These are phyloP conservation scores for Holothuria scabra DNA, from an alignment of 53 echinoderm and acorn worm species.

Conservation along the genomic window DNA sequence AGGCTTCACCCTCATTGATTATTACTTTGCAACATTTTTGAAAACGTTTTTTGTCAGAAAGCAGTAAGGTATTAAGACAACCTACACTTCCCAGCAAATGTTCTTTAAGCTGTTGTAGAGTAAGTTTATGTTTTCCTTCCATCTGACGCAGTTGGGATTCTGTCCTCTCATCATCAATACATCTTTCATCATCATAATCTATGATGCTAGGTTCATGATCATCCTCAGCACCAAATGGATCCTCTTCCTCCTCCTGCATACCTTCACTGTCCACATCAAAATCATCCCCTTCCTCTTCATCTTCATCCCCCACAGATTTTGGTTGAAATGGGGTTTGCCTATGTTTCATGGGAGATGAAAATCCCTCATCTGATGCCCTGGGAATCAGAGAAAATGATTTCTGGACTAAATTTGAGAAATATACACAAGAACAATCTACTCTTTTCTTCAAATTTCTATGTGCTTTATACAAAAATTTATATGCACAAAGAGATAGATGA, in stretches of 20 bases:
- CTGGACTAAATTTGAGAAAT: too few relatives aligned
- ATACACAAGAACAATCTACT: too few relatives aligned
- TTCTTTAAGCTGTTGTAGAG: conserved; percentile 95
- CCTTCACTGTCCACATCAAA: conserved; percentile 48
- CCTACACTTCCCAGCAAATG: conserved; percentile 90
- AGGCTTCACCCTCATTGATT: too few relatives aligned
- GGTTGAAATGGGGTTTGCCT: background rate
- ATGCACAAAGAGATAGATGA: too few relatives aligned
- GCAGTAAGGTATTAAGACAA: background rate
- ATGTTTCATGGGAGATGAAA: conserved; percentile 26
- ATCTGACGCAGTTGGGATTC: conserved; percentile 87
- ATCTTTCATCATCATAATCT: conserved; percentile 72
- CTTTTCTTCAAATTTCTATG: too few relatives aligned
- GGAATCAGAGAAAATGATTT: too few relatives aligned
- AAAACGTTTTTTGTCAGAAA: background rate
- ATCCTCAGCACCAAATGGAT: conserved; percentile 45
- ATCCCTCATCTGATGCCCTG: background rate
- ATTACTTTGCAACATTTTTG: too few relatives aligned
- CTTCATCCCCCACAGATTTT: conserved; percentile 22
- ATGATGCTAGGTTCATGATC: conserved; percentile 71
- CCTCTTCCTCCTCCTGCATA: conserved; percentile 38
- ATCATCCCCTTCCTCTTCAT: conserved; percentile 62
- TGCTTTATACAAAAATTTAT: too few relatives aligned
- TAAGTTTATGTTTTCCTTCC: conserved; percentile 82
- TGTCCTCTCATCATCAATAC: conserved; percentile 65